Evolutionary conservation across 2,113 vertebrate species (phyloP), one percentile per base, ranked within the genome.

Genomic region (Ictidomys tridecemlineatus): DNA sequence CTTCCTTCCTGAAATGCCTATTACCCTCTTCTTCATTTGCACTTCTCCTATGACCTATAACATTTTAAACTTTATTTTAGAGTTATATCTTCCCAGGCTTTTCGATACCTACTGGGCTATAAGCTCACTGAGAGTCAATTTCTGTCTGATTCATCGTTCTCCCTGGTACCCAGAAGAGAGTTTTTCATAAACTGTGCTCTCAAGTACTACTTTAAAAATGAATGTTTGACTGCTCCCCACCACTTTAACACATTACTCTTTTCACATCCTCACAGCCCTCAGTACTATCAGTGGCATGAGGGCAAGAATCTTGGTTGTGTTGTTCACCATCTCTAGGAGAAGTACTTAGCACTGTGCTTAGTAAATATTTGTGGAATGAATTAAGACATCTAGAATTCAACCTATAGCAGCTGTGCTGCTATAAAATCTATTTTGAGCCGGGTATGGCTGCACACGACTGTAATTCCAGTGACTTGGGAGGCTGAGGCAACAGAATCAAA

Each of bases 291-390:
- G n/a, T 72, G 56, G 56, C 26, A 79, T 24, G 20, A 85, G 9
- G 32, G 5, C 4, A 85, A 26, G 30, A 67, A 4, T 18, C 4
- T 89, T 79, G 63, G 13, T 26, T 93, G 32, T 72, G 22, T 39
- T 42, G 22, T 32, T 85, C 24, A 70, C 10, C 58, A 58, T 73
- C 16, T 53, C 65, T 67, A 85, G 4, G 18, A 89, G 12, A 18
- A 85, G 74, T 45, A 85, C 39, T 32, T 93, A 32, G 28, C 16
- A 74, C 56, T 73, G n/a, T 37, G 45, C 8, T 79, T 67, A 58
- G 30, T 48, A 85, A 96, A 80, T 79, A 89, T 93, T 95, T 85
- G 73, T 69, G 9, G 61, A 89, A 80, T 93, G 42, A 74, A 42
- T 92, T 69, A 65, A 16, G 34, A 34, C 34, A 67, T 4, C 17